Base-by-base conservation (phyloP, 2,113 vertebrate genomes). In the Chitala chitala region DNA sequence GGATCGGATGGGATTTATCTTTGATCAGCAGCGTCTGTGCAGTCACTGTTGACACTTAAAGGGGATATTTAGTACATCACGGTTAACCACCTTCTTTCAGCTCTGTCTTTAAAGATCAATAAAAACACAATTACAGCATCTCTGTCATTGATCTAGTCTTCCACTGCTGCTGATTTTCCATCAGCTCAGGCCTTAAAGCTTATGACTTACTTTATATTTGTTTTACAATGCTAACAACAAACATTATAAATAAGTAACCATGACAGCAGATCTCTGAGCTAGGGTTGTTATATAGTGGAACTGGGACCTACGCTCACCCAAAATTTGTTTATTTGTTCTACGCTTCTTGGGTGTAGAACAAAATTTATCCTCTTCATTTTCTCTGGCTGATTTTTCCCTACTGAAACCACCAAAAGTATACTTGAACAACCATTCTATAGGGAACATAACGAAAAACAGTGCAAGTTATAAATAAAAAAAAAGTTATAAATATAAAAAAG, bases 71-170 rank as follows among this genome's bases (percentile, higher is more conserved):
- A 73, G 48, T 10, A 48, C 46, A 51, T 42, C 44, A 64, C 74
- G 29, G 71, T 72, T 72, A 50, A 68, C 44, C 72, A 73, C 53
- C 64, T 26, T 61, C 48, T 61, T 59, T 69, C 10, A 24, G 48
- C 46, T 6, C 58, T 54, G 68, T 77, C 44, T 74, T 71, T 77
- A 71, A 80, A 75, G 70, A 74, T 77, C 78, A 78, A 76, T 77
- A 54, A 75, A 77, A 76, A 76, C 63, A 54, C 48, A 72, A 80
- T 75, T 54, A 72, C 59, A 64, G 78, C 22, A 69, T 24, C 74
- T 69, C 17, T 71, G 38, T 59, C 74, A 78, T 74, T 75, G 77
- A 79, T 77, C 59, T 50, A 53, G 31, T 9, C 46, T 53, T 76
- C 66, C 7, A 31, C 64, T 55, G n/a, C 74, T 54, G 20, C 20